Evolutionary conservation across 2,888 invertebrate genomes (phyloP), one percentile per base, ranked within the genome.

Genomic region (Pyrochroa serraticornis): DNA sequence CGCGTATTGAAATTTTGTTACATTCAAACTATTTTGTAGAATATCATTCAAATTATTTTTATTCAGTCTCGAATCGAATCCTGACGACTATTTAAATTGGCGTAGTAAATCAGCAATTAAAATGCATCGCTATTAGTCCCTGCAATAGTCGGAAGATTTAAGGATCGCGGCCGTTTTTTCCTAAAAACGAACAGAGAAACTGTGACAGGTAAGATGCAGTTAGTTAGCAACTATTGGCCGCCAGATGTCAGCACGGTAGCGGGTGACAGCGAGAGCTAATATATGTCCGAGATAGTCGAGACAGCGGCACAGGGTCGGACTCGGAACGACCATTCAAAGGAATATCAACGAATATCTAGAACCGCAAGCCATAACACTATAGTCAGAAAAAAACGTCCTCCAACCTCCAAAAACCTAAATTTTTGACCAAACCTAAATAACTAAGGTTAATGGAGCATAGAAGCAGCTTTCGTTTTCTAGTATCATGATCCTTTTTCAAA

Each of bases 161-260:
- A 65, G 64, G 65, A 65, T 68, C 61, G 60, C 52, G 58, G 66
- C 58, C 63, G 47, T 61, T 62, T 66, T 58, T 49, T 53, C 48
- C 55, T 47, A 42, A 59, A 64, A 59, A 59, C 55, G 48, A 62
- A 38, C 50, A 64, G 38, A 57, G 54, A 35, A 8, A 12, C 50
- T 55, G 71, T 75, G 75, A 75, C 75, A 73, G 71, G 63, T 64
- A 68, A 72, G 73, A 73, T 68, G 75, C 72, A 74, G 72, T 76
- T 75, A 76, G 74, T 72, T 72, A 72, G 75, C 73, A 72, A 75
- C 72, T 74, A 74, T 75, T 73, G 74, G 72, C 72, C 74, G 74
- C 74, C 74, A 75, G 74, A 75, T 75, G 75, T 76, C 76, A 75
- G 72, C 65, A 75, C 76, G 71, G 76, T 76, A 76, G 76, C 75